These are phyloP conservation scores for Terrapene triunguis DNA, from an alignment of 2,113 vertebrate species.

Conservation along the genomic window DNA sequence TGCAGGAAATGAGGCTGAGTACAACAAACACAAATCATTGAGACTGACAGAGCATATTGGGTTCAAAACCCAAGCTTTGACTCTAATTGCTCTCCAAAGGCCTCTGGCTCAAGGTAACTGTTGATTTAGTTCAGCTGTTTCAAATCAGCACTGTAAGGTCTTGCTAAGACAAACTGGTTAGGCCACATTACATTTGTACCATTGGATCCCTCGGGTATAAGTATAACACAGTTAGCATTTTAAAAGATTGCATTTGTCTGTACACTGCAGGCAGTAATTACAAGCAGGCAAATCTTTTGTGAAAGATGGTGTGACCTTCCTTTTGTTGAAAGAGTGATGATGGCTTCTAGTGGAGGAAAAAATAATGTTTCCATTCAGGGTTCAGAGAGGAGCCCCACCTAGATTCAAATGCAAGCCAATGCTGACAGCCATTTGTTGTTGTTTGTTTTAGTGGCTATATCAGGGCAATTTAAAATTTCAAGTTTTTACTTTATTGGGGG, in stretches of 20 bases:
- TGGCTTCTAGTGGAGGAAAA: constrained; percentile 74
- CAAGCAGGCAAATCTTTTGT: constrained; percentile 80
- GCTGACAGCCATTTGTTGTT: constrained; percentile 48
- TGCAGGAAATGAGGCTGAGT: constrained; percentile 88
- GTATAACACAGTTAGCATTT: constrained; percentile 85
- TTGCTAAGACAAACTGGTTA: constrained; percentile 86
- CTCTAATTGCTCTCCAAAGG: constrained; percentile 90
- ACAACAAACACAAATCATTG: constrained; percentile 89
- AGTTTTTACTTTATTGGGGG: constrained; percentile 18
- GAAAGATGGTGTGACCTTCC: constrained; percentile 78
- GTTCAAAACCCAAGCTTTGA: constrained; percentile 87
- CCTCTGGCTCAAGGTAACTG: constrained; percentile 90
- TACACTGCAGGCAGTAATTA: constrained; percentile 80
- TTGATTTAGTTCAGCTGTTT: constrained; percentile 93
- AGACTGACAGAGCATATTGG: constrained; percentile 88
- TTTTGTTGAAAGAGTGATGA: constrained; percentile 80
- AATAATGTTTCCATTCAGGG: constrained; percentile 80
- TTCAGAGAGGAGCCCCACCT: constrained; percentile 47
- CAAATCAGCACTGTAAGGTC: constrained; percentile 86
- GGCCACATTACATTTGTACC: constrained; percentile 83
- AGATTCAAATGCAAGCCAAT: constrained; percentile 41
- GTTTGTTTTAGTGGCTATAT: constrained; percentile 26
- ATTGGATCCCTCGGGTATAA: constrained; percentile 78
- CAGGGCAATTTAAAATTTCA: constrained; percentile 18
- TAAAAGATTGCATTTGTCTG: constrained; percentile 83